Percentiles rank a stretch among this genome's conserved stretches.
phyloP scores from a whole-genome alignment of 23 tunicate species.

The Ciona savignyi region DNA sequence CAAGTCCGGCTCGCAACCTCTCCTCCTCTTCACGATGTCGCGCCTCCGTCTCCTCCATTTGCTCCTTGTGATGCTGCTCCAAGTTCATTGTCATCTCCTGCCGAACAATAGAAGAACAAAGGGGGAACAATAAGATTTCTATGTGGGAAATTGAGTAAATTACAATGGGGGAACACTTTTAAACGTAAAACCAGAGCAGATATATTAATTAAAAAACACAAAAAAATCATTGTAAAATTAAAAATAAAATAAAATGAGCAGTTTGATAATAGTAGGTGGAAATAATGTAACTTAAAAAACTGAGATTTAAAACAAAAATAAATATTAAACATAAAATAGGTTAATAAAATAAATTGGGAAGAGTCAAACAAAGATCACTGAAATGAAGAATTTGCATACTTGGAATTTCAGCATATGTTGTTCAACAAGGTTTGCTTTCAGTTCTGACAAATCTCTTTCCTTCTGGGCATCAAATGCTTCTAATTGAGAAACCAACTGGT shows the following conservation, averaged over 20 bases:
- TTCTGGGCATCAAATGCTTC: conserved; percentile 21
- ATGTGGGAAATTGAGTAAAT: too few relatives aligned
- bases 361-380: not conserved
- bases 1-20: conserved; percentile 19
- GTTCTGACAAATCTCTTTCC: conserved; percentile 48
- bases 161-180: too few relatives aligned
- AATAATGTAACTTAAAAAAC: too few relatives aligned
- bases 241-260: too few relatives aligned
- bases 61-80: conserved; percentile 80
- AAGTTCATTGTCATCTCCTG: conserved; percentile 79
- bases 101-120: not conserved
- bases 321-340: too few relatives aligned
- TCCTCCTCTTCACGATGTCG: conserved; percentile 49
- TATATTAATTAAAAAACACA: too few relatives aligned
- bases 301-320: too few relatives aligned
- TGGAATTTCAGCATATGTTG: conserved; percentile 89
- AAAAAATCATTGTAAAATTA: too few relatives aligned
- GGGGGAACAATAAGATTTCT: not conserved
- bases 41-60: conserved; percentile 39
- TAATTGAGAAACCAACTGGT: conserved; percentile 29
- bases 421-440: conserved; percentile 56
- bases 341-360: too few relatives aligned
- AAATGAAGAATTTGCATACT: conserved; percentile 13
- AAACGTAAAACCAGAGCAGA: too few relatives aligned
- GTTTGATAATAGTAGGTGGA: too few relatives aligned